phyloP scores from a whole-genome alignment of 1,140 invertebrate species.

The Drosophila elegans region DNA sequence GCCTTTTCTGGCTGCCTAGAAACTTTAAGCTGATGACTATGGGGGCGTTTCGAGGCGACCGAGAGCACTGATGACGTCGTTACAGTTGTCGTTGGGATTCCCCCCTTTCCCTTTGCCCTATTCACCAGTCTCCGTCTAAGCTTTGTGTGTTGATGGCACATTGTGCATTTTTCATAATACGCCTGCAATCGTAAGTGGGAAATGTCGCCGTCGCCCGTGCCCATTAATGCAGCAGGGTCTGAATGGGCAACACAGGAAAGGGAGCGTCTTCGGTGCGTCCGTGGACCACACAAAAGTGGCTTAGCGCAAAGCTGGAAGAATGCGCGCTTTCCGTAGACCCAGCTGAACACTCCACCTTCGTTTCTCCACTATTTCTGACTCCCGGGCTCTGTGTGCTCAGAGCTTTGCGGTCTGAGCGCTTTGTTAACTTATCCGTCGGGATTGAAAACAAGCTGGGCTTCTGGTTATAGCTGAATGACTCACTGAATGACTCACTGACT shows the following conservation, averaged over 20 bases:
- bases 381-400: constrained; percentile 2
- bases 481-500: constrained; percentile 19
- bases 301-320: constrained; percentile 49
- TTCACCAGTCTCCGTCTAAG: constrained; percentile 13
- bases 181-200: constrained; percentile 58
- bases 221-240: constrained; percentile 45
- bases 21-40: constrained; percentile 69
- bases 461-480: constrained; percentile 33
- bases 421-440: constrained; percentile 57
- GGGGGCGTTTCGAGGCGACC: constrained; percentile 13
- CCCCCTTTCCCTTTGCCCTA: neutral
- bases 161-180: constrained; percentile 77
- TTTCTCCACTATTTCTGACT: neutral
- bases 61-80: constrained; percentile 46
- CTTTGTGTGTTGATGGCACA: constrained; percentile 67
- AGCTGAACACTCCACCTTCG: constrained; percentile 16
- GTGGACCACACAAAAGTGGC: constrained; percentile 51
- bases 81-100: constrained; percentile 39
- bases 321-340: constrained; percentile 13
- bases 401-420: constrained; percentile 39
- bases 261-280: constrained; percentile 28
- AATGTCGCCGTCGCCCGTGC: constrained; percentile 39
- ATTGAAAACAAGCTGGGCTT: constrained; percentile 51
- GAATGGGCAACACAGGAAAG: neutral
- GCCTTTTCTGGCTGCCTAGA: constrained; percentile 13